A percentile compares a stretch with the other conserved stretches of the same genome.
These are phyloP conservation scores for Eulemur rubriventer DNA, from an alignment of 2,797 vertebrate genomes.

Conservation along the genomic window DNA sequence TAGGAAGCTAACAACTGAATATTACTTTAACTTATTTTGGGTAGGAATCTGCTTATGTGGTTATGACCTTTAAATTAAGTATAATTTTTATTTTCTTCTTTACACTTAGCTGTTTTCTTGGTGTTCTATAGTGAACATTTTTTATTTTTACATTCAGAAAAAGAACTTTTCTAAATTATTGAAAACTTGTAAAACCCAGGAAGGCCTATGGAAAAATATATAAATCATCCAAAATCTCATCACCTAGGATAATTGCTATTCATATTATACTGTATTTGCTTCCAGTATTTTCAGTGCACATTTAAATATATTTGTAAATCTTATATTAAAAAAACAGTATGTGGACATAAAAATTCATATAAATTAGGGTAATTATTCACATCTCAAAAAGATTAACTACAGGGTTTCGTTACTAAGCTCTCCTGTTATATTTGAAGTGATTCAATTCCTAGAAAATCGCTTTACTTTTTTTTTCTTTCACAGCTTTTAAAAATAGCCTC, in stretches of 20 bases:
- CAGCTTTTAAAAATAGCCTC: background rate
- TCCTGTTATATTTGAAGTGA: background rate
- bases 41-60: background rate
- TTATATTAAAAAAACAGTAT: background rate
- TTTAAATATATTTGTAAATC: background rate
- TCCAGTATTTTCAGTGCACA: background rate
- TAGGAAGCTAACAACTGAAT: background rate
- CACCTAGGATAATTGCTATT: background rate
- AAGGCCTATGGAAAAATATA: background rate
- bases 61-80: slow-evolving; percentile 23
- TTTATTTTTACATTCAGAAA: slow-evolving; percentile 4
- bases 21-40: background rate
- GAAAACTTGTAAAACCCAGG: background rate
- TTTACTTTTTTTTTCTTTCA: background rate
- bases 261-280: background rate
- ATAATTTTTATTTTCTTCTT: slow-evolving; percentile 46
- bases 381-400: background rate
- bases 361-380: background rate
- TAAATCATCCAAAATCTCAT: background rate
- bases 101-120: background rate
- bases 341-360: background rate
- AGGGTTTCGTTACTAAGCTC: background rate
- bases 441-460: slow-evolving; percentile 11
- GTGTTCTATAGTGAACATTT: background rate
- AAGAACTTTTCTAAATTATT: slow-evolving; percentile 19